Evolutionary conservation across 2,888 invertebrate species (phyloP), one percentile per base, ranked within the genome.

Genomic region (Rambutsinella grinnellia): DNA sequence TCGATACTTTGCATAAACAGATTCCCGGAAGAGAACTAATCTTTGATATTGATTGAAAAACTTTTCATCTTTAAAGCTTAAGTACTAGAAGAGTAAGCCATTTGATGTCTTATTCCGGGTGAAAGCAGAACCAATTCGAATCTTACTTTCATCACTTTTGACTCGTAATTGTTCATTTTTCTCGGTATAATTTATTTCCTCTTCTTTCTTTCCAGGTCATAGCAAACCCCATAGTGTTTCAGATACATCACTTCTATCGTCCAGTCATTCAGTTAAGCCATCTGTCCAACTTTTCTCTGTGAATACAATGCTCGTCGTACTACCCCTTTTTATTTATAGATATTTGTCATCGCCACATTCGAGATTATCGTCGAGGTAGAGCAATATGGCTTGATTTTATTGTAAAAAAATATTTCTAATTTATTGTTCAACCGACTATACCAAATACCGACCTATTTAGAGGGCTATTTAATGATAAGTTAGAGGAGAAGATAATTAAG

Each of bases 221-320:
- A 70, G 76, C 57, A 79, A 81, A 74, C 68, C 81, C 75, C 69
- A 65, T 28, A 79, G 79, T 76, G 80, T 78, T 63, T 75, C 81
- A 71, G 79, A 81, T 77, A 77, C 81, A 79, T 78, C 79, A 27
- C 76, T 36, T 44, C 23, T 67, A 36, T 79, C 81, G 67, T 80
- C 81, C 76, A 74, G 65, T 60, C 68, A 44, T 75, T 63, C 60
- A 68, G 56, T 76, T 79, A 77, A 79, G 72, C 72, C 79, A 62
- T 79, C 80, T 81, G 81, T 81, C 81, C 81, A 81, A 70, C 68
- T 71, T 71, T 49, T 71, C 63, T 63, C 57, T 71, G 72, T 72
- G 72, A 65, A 72, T 65, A 60, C 26, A 65, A 19, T 72, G 57
- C 65, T 65, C 65, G 65, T 76, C 70, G 53, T 81, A 61, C 63